Conservation (phyloP, 2,888 invertebrate species). For the Campopleginae sp. region DNA sequence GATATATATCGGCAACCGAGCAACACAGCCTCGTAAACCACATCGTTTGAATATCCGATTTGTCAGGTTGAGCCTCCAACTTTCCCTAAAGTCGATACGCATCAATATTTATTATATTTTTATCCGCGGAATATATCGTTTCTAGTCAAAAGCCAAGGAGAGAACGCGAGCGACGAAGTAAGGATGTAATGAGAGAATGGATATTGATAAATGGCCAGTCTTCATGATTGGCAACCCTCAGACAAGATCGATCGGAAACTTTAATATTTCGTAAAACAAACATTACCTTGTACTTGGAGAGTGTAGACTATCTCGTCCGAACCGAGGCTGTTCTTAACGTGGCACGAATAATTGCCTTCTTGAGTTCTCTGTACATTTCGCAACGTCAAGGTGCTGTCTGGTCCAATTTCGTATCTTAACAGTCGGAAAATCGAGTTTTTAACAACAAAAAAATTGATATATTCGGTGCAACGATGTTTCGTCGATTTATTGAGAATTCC, state of each 20-base stretch:
- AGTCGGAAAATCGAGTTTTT: conserved; percentile 43
- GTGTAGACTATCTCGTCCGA: conserved; percentile 86
- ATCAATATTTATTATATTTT: conserved; percentile 2
- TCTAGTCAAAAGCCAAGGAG: neutral
- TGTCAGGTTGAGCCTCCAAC: neutral
- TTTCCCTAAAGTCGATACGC: neutral
- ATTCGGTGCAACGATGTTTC: too few species aligned
- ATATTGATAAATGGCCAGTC: neutral
- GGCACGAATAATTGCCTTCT: conserved; percentile 86
- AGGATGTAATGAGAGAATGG: neutral
- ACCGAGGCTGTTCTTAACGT: conserved; percentile 85
- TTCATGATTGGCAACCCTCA: neutral
- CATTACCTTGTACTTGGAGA: conserved; percentile 85
- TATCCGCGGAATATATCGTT: neutral
- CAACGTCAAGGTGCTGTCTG: conserved; percentile 85
- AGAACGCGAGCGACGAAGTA: neutral
- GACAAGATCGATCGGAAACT: conserved; percentile 55
- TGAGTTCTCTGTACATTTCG: conserved; percentile 85
- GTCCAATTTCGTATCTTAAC: conserved; percentile 83
- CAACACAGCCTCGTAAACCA: conserved; percentile 20
- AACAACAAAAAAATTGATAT: neutral
- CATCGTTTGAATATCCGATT: conserved; percentile 34
- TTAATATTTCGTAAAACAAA: neutral
- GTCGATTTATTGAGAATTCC: neutral
- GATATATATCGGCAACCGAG: conserved; percentile 12